Evolutionary conservation across 2,888 invertebrate genomes (phyloP), one percentile per base, ranked within the genome.

Genomic region (Zaprionus bogoriensis): DNA sequence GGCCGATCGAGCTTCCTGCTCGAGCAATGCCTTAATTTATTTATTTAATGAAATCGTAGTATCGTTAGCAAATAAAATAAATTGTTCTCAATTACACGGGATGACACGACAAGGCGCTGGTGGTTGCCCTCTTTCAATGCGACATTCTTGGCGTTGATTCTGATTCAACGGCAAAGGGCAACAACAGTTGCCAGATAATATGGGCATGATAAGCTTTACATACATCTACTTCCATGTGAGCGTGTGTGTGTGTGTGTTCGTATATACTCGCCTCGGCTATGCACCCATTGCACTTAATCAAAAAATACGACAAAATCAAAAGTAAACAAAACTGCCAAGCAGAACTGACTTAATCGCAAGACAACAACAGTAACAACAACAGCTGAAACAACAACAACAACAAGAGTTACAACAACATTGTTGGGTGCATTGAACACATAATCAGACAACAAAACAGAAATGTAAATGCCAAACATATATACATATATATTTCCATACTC

Each of bases 51-150:
- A 87, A 77, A 71, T 71, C 64, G 73, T 73, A 71, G 81, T 69
- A 85, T 82, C 75, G 85, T 81, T 87, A 81, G 78, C 87, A 84
- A 85, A 87, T 81, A 65, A 81, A 77, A 84, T 81, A 87, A 81
- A 81, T 87, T 84, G 87, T 68, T 55, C 74, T 83, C 74, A 83
- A 80, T 86, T 86, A 77, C 67, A 4, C 74, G 73, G 44, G 70
- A 67, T 65, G 87, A 83, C 80, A 83, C 42, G 70, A 77, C 86
- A 85, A 86, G 80, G 86, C 79, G 64, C 80, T 76, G 81, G 80
- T 80, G 88, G 79, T 84, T 86, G 89, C 88, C 89, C 87, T 87
- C 89, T 88, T 87, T 87, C 88, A 87, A 87, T 88, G 87, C 74
- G 87, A 88, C 88, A 87, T 82, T 87, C 87, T 87, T 75, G 54